Base-by-base conservation (phyloP, 2,113 vertebrate species). In the Brienomyrus longianalis region DNA sequence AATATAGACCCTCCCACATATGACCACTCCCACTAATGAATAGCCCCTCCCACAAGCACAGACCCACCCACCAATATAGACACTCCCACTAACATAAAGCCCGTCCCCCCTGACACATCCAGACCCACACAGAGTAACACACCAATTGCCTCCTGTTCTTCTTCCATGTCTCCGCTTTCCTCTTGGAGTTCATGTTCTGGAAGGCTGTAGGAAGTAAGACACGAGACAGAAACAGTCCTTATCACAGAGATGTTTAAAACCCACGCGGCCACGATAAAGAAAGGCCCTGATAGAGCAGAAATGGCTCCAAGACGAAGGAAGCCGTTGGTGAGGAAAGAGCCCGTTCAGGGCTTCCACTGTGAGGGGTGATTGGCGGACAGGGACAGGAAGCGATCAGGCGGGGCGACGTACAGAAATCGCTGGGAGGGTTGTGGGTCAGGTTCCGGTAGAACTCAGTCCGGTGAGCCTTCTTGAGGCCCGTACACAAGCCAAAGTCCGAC, bases 101-200 rank as follows among this genome's bases (percentile, higher is more conserved):
- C 9, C 59, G 2, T n/a, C n/a, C 59, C 59, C 59, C 59, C 59
- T 27, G 10, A 90, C 31, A 11, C 27, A 51, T 50, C 90, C 47
- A 77, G 27, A 88, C 21, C n/a, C 74, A 47, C 66, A 89, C 35
- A 87, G 17, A 39, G 7, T 52, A 31, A 93, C 97, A 95, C 91
- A 99, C 98, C 97, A 99, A 94, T 91, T 99, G 98, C 50, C 98
- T 94, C 86, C 98, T 96, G 93, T 99, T 99, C 93, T 99, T 99
- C 94, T 99, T 99, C 98, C 98, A 99, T 0, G 98, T 99, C 92
- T 99, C 98, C 91, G 98, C 98, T 96, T 99, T 99, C 93, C 98
- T 96, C 94, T 99, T 99, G 1, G 98, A 99, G 92, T 99, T 99
- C 98, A 99, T 99, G 89, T 99, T 99, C 95, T 99, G 98, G 95